A percentile compares a stretch with the other conserved stretches of the same genome.
Conservation (phyloP, 2,113 vertebrate genomes). For the Mesitornis unicolor region DNA sequence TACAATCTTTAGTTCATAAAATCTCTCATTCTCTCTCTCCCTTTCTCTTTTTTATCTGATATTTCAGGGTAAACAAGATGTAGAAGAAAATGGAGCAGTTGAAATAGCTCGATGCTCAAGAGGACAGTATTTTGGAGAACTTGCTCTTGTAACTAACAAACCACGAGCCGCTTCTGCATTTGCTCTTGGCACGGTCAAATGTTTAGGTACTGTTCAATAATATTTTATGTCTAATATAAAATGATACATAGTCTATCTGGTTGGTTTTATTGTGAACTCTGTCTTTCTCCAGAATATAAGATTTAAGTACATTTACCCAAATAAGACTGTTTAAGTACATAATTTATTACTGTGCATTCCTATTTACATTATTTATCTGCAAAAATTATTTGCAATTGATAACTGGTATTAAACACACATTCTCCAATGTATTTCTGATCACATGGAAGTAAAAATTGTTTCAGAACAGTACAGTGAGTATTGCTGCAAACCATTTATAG, state of each 20-base stretch:
- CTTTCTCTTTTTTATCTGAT: not conserved
- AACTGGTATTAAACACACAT: not conserved
- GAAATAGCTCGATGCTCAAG: conserved; percentile 91
- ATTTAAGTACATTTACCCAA: not conserved
- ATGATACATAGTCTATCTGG: not conserved
- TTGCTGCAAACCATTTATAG: not conserved
- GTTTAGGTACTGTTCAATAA: conserved; percentile 83
- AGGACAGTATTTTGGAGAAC: conserved; percentile 97
- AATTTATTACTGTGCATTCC: not conserved
- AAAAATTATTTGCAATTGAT: not conserved
- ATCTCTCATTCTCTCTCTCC: not conserved
- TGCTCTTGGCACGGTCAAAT: conserved; percentile 94
- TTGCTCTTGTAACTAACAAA: conserved; percentile 97
- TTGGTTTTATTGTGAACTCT: not conserved
- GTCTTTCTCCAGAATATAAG: not conserved
- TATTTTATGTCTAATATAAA: not conserved
- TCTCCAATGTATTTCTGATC: not conserved
- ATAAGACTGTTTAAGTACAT: not conserved
- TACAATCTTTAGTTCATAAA: not conserved
- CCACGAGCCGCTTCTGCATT: conserved; percentile 97
- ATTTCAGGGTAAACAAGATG: conserved; percentile 74
- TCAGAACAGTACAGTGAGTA: not conserved
- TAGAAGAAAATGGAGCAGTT: conserved; percentile 84
- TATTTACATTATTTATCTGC: not conserved
- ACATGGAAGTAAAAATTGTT: not conserved